Evolutionary conservation across 2,113 vertebrate genomes (phyloP).

Genomic region (Pangasianodon hypophthalmus): DNA sequence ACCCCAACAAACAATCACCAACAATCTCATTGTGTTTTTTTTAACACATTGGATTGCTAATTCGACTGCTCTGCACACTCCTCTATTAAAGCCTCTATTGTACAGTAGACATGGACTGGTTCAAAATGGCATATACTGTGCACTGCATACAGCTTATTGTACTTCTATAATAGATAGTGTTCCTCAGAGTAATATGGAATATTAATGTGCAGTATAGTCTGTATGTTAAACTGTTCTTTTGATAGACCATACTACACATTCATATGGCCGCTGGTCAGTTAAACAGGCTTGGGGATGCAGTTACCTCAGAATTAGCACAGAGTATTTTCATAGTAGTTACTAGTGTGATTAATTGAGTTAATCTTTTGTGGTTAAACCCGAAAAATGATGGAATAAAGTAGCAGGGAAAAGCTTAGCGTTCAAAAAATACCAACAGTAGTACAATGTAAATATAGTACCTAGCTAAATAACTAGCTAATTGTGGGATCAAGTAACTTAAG

Average conservation of each 20-base stretch:
- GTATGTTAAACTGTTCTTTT: background rate
- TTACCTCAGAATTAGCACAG: background rate
- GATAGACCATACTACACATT: background rate
- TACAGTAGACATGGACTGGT: background rate
- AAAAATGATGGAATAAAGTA: background rate
- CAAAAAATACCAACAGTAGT: too few species aligned
- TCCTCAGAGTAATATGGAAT: background rate
- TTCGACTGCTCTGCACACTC: background rate
- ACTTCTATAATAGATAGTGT: background rate
- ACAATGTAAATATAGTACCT: background rate
- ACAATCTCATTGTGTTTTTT: background rate
- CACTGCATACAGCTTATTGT: background rate
- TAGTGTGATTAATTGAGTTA: background rate
- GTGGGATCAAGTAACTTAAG: background rate
- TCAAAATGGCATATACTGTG: background rate
- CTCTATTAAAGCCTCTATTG: conserved; percentile 2
- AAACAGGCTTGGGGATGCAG: too few species aligned
- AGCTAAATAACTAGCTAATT: background rate
- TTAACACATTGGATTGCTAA: background rate
- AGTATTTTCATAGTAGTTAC: background rate
- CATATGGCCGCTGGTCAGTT: background rate
- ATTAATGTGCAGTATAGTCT: background rate
- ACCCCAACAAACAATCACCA: background rate
- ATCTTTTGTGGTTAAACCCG: background rate
- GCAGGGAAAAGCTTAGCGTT: background rate